Evolutionary conservation across 2,888 invertebrate species (phyloP).

Genomic region (Seira musarum): DNA sequence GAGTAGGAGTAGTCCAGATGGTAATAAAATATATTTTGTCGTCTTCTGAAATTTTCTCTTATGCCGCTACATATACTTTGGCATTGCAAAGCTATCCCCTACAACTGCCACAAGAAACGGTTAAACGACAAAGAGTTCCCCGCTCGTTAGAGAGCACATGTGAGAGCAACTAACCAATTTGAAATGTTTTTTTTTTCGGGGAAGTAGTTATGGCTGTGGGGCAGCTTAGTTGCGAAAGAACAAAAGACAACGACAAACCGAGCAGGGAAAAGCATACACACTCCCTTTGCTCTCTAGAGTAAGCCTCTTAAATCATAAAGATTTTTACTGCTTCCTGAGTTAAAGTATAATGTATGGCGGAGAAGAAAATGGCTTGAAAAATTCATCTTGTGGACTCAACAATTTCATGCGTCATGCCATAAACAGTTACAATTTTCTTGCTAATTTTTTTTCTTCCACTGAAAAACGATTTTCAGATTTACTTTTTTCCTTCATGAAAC

Average conservation of each 20-base stretch:
- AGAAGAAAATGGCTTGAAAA: constrained; percentile 8
- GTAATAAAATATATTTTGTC: constrained; percentile 22
- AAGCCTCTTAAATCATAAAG: constrained; percentile 18
- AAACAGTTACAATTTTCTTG: constrained; percentile 42
- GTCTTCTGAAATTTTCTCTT: background rate
- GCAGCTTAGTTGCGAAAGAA: constrained; percentile 17
- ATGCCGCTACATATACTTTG: too few relatives aligned
- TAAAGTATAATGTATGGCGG: background rate
- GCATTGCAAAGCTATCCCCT: background rate
- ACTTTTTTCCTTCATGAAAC: constrained; percentile 9
- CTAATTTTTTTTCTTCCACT: constrained; percentile 26
- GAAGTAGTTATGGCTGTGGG: constrained; percentile 20
- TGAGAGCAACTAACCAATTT: constrained; percentile 20
- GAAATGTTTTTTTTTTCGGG: constrained; percentile 2
- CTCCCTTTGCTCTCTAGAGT: constrained; percentile 1
- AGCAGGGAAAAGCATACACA: background rate
- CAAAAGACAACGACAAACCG: constrained; percentile 5
- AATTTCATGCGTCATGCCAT: constrained; percentile 17
- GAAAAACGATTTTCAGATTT: constrained; percentile 17
- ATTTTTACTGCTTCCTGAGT: constrained; percentile 17
- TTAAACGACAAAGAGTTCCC: background rate
- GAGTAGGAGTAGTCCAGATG: constrained; percentile 15
- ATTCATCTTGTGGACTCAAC: background rate
- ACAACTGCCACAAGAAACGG: background rate
- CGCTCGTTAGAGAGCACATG: constrained; percentile 17